These are phyloP conservation scores for Melanargia galathea DNA, from an alignment of 2,888 invertebrate genomes.

Conservation along the genomic window DNA sequence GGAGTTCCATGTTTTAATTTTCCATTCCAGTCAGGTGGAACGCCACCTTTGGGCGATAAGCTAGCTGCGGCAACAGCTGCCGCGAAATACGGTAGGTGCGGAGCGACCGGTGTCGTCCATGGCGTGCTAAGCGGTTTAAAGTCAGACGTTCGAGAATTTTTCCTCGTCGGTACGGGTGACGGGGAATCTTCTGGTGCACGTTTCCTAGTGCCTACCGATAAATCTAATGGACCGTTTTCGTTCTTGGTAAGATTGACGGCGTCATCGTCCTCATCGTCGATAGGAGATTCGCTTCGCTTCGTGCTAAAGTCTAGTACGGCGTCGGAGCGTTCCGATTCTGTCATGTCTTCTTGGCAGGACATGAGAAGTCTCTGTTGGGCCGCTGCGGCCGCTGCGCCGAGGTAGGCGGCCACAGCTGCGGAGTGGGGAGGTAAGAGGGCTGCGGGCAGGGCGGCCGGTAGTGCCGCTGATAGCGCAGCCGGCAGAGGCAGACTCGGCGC, in stretches of 20 bases:
- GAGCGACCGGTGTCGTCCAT: slow-evolving; percentile 90
- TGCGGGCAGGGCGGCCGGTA: slow-evolving; percentile 86
- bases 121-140: slow-evolving; percentile 87
- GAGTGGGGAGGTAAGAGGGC: slow-evolving; percentile 89
- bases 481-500: slow-evolving; percentile 75
- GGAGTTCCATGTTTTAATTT: slow-evolving; percentile 86
- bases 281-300: slow-evolving; percentile 82
- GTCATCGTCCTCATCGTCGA: slow-evolving; percentile 81
- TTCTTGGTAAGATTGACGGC: slow-evolving; percentile 88
- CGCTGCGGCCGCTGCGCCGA: slow-evolving; percentile 87
- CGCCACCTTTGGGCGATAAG: slow-evolving; percentile 87
- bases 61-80: slow-evolving; percentile 89
- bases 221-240: slow-evolving; percentile 88
- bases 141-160: slow-evolving; percentile 85
- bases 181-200: slow-evolving; percentile 85
- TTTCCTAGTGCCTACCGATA: slow-evolving; percentile 89
- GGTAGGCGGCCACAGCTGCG: slow-evolving; percentile 91
- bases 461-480: slow-evolving; percentile 85
- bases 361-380: slow-evolving; percentile 90
- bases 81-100: slow-evolving; percentile 91
- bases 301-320: slow-evolving; percentile 92
- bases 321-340: slow-evolving; percentile 82
- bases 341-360: slow-evolving; percentile 88
- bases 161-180: slow-evolving; percentile 84
- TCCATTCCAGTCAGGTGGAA: slow-evolving; percentile 88